Conservation (phyloP, 92 coral and sea anemone species). For the Nematostella vectensis region DNA sequence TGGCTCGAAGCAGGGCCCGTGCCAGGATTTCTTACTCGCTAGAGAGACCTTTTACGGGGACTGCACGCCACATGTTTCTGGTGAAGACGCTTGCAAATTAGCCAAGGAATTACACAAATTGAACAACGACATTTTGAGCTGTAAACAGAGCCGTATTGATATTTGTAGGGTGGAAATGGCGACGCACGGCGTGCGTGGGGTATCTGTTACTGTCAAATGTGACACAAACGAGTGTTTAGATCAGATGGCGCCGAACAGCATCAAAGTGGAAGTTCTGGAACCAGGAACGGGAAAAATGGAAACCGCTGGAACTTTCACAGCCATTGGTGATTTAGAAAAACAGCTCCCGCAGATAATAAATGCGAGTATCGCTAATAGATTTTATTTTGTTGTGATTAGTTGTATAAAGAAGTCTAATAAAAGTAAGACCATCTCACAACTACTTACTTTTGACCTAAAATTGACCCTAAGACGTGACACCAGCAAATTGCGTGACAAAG, state of each 20-base stretch:
- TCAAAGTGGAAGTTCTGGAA: slow-evolving; percentile 8
- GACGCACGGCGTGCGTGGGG: neutral
- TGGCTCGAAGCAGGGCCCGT: neutral
- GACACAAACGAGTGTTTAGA: slow-evolving; percentile 18
- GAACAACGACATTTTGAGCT: slow-evolving; percentile 11
- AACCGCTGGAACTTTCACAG: slow-evolving; percentile 9
- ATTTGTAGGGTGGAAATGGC: slow-evolving; percentile 13
- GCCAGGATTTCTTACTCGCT: neutral
- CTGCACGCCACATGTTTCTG: slow-evolving; percentile 38
- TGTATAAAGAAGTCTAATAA: slow-evolving; percentile 6
- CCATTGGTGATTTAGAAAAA: slow-evolving; percentile 22
- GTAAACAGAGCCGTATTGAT: slow-evolving; percentile 16
- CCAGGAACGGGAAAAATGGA: slow-evolving; percentile 15
- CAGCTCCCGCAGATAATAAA: slow-evolving; percentile 21
- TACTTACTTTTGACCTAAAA: slow-evolving; percentile 46
- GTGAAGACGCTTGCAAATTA: slow-evolving; percentile 17
- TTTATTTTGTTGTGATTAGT: slow-evolving; percentile 51
- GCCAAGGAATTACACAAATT: slow-evolving; percentile 15
- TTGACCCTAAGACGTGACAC: slow-evolving; percentile 36
- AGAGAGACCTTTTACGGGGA: slow-evolving; percentile 13
- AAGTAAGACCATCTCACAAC: slow-evolving; percentile 23
- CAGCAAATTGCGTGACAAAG: slow-evolving; percentile 14
- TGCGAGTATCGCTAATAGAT: slow-evolving; percentile 17
- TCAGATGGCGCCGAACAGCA: slow-evolving; percentile 5
- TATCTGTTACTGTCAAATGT: slow-evolving; percentile 10